phyloP scores from a whole-genome alignment of 2,113 vertebrate species.

The Takifugu bimaculatus region DNA sequence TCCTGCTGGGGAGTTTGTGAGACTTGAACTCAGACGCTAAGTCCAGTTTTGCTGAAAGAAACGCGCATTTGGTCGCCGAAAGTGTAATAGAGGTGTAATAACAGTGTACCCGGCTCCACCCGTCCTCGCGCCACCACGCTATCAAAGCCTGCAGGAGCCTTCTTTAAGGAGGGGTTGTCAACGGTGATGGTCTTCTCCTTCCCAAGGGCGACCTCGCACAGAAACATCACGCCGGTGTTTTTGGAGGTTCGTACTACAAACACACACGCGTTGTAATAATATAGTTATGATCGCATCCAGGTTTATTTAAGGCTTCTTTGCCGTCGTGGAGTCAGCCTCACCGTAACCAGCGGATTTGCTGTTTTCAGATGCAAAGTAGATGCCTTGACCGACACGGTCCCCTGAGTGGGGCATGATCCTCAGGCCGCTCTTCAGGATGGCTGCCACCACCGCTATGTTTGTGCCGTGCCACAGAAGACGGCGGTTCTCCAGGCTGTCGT shows the following conservation, averaged over 20 bases:
- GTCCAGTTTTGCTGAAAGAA: too few relatives aligned
- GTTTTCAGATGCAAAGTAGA: constrained; percentile 92
- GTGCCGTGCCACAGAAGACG: constrained; percentile 91
- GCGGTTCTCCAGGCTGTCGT: constrained; percentile 77
- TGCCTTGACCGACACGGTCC: constrained; percentile 82
- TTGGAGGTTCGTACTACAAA: constrained; percentile 69
- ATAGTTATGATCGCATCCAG: neutral
- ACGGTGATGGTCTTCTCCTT: constrained; percentile 74
- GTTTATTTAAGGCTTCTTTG: neutral
- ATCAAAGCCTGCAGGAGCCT: constrained; percentile 75
- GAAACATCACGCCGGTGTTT: constrained; percentile 85
- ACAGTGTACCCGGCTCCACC: constrained; percentile 81
- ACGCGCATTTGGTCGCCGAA: too few relatives aligned
- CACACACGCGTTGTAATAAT: neutral
- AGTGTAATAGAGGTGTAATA: neutral
- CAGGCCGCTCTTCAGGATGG: constrained; percentile 88
- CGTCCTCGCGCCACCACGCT: constrained; percentile 82
- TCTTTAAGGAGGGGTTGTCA: constrained; percentile 61
- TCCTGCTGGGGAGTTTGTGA: too few relatives aligned
- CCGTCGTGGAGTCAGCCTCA: constrained; percentile 52
- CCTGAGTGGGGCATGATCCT: constrained; percentile 92
- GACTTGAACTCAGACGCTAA: too few relatives aligned
- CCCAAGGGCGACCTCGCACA: constrained; percentile 86
- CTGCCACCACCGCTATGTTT: constrained; percentile 82
- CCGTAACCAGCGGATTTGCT: constrained; percentile 83